Base-by-base conservation (phyloP, 2,113 vertebrate genomes). In the Urocolius indicus region DNA sequence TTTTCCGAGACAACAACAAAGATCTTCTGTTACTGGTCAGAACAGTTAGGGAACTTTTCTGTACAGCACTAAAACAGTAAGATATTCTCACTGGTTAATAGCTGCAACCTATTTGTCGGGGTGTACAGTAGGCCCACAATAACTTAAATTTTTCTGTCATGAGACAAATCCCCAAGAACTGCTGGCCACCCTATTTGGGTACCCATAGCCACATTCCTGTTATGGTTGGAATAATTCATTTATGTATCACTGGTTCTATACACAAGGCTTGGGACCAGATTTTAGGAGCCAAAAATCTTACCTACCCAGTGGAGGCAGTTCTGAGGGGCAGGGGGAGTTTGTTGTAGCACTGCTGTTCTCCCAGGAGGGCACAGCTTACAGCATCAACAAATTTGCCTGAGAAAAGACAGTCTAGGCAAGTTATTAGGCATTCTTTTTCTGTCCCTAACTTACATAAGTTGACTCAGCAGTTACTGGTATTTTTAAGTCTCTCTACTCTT, bases 21-120 rank as follows among this genome's bases (percentile, higher is more conserved):
- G 84, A 66, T 86, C 90, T 87, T 92, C 65, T 94, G 61, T 93
- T 84, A 51, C 59, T 79, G 74, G 87, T 59, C 80, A 75, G 76
- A 96, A 65, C 29, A 93, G 73, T 45, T 46, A 78, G 32, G 61
- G 45, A 90, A 76, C 34, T 80, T 95, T 84, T 77, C 59, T 62
- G 46, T 55, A 26, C 48, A 80, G 16, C n/a, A 36, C 38, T 59
- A 48, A 83, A 85, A 29, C 55, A 84, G 72, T 61, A 59, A 84
- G 26, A 67, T 67, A 74, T 76, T 95, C 63, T 83, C 78, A 58
- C 22, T 93, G n/a, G n/a, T 94, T 83, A 72, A 85, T 10, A 48
- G 16, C 13, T 66, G 48, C 46, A 74, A 26, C 14, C 21, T 83
- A 16, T 82, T 91, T 85, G 49, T 87, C 6, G 2, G 72, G 4